Evolutionary conservation across 1,140 invertebrate species (phyloP).

Genomic region (Listronotus bonariensis): DNA sequence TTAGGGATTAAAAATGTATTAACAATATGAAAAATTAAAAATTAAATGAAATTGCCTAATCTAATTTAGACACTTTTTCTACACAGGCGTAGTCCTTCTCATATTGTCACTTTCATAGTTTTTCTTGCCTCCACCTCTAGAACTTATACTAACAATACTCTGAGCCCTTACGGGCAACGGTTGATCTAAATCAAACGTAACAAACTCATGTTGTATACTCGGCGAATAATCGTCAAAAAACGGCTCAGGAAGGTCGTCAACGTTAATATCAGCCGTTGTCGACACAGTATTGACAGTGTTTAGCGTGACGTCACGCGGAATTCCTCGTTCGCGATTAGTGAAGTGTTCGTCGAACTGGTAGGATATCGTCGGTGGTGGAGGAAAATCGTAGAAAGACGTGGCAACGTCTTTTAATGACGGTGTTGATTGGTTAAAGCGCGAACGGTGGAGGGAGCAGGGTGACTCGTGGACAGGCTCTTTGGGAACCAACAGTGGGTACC

Average conservation of each 20-base stretch:
- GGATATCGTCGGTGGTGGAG: constrained; percentile 57
- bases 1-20: too few relatives aligned
- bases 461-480: constrained; percentile 57
- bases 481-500: constrained; percentile 58
- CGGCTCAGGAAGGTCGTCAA: constrained; percentile 47
- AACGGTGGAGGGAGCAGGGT: constrained; percentile 55
- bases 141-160: constrained; percentile 49
- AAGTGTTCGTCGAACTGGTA: constrained; percentile 52
- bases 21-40: constrained; percentile 1
- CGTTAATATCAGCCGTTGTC: constrained; percentile 55
- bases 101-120: constrained; percentile 48
- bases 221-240: constrained; percentile 55
- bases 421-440: constrained; percentile 56
- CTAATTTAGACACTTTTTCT: constrained; percentile 34
- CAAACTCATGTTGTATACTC: constrained; percentile 53
- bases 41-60: constrained; percentile 5
- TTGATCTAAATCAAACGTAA: constrained; percentile 56
- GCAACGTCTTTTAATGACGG: constrained; percentile 63
- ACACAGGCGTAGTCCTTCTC: constrained; percentile 57
- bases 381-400: constrained; percentile 62
- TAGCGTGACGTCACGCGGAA: constrained; percentile 53
- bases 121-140: constrained; percentile 43
- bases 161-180: constrained; percentile 50
- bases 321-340: constrained; percentile 34
- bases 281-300: constrained; percentile 54